Conservation (phyloP, 2,797 vertebrate genomes). For the Jordanella pulchra region DNA sequence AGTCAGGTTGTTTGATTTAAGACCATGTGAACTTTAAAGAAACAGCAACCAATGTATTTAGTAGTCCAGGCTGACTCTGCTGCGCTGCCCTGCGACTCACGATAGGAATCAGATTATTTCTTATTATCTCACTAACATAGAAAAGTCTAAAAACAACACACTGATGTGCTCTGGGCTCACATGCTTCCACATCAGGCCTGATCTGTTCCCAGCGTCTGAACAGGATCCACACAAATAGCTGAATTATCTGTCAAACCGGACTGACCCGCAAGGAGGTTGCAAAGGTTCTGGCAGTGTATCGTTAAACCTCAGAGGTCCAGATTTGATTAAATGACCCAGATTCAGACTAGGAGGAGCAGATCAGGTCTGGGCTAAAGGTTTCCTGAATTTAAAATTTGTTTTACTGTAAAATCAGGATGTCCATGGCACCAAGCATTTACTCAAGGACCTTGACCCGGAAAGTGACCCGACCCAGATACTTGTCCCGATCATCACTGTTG, state of each 20-base stretch:
- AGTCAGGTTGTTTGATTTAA: neutral
- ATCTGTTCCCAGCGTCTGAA: conserved; percentile 8
- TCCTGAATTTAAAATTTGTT: conserved; percentile 12
- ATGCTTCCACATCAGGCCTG: conserved; percentile 11
- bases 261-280: neutral
- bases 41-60: neutral
- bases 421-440: conserved; percentile 63
- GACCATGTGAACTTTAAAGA: neutral
- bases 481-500: conserved; percentile 88
- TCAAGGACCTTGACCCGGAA: conserved; percentile 85
- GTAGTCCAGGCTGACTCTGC: neutral
- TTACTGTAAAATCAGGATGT: conserved; percentile 14
- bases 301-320: neutral
- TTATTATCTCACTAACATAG: conserved; percentile 7
- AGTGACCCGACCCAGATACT: conserved; percentile 88
- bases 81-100: conserved; percentile 6
- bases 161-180: conserved; percentile 12
- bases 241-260: neutral
- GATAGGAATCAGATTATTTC: neutral
- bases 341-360: conserved; percentile 29
- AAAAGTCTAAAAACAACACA: conserved; percentile 8
- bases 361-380: conserved; percentile 34
- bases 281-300: conserved; percentile 3
- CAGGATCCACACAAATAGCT: neutral
- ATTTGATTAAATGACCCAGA: conserved; percentile 3